Percentiles rank a stretch among this genome's conserved stretches.
These are phyloP conservation scores for Epinephelus fuscoguttatus DNA, from an alignment of 2,113 vertebrate genomes.

Conservation along the genomic window DNA sequence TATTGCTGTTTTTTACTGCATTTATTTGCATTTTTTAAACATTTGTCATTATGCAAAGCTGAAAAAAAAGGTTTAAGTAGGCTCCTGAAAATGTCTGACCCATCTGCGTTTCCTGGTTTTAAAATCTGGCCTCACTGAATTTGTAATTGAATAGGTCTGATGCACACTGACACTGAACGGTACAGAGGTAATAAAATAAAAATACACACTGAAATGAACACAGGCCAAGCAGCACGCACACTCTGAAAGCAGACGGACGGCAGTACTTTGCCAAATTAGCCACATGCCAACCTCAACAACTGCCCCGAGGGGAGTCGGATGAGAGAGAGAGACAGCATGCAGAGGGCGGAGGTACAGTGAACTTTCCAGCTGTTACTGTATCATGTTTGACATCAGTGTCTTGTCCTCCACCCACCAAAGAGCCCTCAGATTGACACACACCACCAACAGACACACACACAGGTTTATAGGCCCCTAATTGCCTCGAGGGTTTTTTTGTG, in stretches of 20 bases:
- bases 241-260: conserved; percentile 46
- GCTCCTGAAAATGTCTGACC: too few species aligned
- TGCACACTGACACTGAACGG: background rate
- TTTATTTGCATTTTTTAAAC: too few species aligned
- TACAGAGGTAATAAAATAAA: conserved; percentile 18
- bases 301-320: conserved; percentile 45
- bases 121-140: too few species aligned
- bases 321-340: conserved; percentile 24
- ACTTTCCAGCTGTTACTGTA: conserved; percentile 78
- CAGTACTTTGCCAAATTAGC: conserved; percentile 67
- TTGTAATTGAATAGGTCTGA: background rate
- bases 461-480: conserved; percentile 54
- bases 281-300: conserved; percentile 58
- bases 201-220: conserved; percentile 30
- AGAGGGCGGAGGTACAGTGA: conserved; percentile 53
- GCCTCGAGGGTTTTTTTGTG: conserved; percentile 50
- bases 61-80: too few species aligned
- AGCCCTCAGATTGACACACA: conserved; percentile 55
- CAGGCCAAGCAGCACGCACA: background rate
- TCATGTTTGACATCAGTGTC: conserved; percentile 77
- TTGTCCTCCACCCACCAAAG: conserved; percentile 55
- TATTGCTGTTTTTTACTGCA: too few species aligned
- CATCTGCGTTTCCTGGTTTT: too few species aligned
- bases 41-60: too few species aligned
- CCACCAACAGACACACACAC: conserved; percentile 39